phyloP scores from a whole-genome alignment of 2,888 invertebrate species.

The Sisyra terminalis region DNA sequence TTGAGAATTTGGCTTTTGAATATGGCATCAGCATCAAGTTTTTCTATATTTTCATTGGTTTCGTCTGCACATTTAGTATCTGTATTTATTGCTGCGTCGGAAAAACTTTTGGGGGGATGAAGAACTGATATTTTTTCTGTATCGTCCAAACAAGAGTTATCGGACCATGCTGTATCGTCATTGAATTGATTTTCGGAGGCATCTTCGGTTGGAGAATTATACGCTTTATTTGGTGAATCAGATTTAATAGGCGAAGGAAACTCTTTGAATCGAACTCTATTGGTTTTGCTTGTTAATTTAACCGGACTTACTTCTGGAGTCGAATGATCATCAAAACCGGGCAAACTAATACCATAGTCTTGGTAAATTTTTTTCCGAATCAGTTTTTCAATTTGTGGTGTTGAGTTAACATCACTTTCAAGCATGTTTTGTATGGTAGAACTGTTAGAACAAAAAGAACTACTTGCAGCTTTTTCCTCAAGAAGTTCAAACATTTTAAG shows the following conservation, averaged over 20 bases:
- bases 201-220: neutral
- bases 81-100: conserved; percentile 14
- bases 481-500: conserved; percentile 61
- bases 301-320: neutral
- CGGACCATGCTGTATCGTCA: conserved; percentile 10
- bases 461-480: conserved; percentile 56
- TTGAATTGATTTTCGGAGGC: conserved; percentile 5
- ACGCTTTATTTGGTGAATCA: too few species aligned
- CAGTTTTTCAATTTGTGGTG: conserved; percentile 15
- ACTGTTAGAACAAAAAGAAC: conserved; percentile 54
- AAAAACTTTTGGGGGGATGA: conserved; percentile 7
- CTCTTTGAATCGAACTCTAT: conserved; percentile 10
- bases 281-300: conserved; percentile 11
- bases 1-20: conserved; percentile 41
- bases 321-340: conserved; percentile 11
- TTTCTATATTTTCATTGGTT: conserved; percentile 14
- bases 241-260: too few species aligned
- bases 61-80: conserved; percentile 9
- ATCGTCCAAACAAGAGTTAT: neutral
- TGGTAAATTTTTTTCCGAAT: neutral
- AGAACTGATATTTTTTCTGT: conserved; percentile 6
- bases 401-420: conserved; percentile 23
- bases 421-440: conserved; percentile 41
- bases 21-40: conserved; percentile 25
- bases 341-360: too few species aligned